These are phyloP conservation scores for Cuniculus paca DNA, from an alignment of 2,797 vertebrate species.

Conservation along the genomic window DNA sequence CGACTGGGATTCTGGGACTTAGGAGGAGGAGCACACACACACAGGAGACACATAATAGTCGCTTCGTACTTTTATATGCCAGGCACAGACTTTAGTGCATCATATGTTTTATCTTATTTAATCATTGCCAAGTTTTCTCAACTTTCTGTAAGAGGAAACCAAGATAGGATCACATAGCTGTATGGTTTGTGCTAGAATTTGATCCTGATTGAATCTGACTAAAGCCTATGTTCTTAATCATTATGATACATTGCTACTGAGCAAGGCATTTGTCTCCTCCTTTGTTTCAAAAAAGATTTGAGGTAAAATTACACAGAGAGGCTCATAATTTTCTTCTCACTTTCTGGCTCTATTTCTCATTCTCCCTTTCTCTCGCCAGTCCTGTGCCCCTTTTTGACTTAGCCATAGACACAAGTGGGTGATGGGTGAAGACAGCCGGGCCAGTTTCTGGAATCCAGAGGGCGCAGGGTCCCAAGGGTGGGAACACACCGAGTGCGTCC, in stretches of 20 bases:
- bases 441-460: neutral
- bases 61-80: neutral
- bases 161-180: neutral
- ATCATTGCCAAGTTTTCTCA: neutral
- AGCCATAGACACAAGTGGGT: neutral
- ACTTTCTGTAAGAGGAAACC: neutral
- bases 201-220: neutral
- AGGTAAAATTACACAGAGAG: neutral
- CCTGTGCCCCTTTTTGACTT: neutral
- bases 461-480: neutral
- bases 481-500: accelerated
- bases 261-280: neutral
- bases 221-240: neutral
- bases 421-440: neutral
- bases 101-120: neutral
- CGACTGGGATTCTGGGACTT: neutral
- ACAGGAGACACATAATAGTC: neutral
- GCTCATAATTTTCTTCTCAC: neutral
- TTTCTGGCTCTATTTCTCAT: accelerated
- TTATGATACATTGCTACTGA: neutral
- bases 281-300: neutral
- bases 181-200: neutral
- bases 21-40: neutral
- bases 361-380: neutral
- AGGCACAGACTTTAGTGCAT: too few relatives aligned